phyloP scores from a whole-genome alignment of 23 tunicate genomes.

The Trididemnum clinides region DNA sequence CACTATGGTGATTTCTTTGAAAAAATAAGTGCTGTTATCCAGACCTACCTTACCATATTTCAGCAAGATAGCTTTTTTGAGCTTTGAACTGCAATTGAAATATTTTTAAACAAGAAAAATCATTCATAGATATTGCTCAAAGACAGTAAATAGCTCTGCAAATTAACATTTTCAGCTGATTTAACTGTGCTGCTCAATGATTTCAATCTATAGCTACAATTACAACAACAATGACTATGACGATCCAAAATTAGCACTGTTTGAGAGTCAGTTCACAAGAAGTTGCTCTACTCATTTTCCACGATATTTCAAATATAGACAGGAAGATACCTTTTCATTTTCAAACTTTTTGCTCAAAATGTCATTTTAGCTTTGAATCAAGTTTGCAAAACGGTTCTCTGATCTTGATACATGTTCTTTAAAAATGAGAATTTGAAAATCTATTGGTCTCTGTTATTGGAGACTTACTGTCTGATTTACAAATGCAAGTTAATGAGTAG shows the following conservation, averaged over 20 bases:
- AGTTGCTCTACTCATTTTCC: background rate
- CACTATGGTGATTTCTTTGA: background rate
- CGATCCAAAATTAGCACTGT: background rate
- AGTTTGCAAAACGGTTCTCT: background rate
- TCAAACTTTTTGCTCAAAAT: background rate
- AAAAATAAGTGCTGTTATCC: background rate
- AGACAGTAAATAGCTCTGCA: background rate
- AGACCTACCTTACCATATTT: background rate
- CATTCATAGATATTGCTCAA: background rate
- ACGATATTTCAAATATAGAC: background rate
- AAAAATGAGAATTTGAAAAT: background rate
- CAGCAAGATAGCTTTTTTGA: constrained; percentile 3
- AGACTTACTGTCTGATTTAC: background rate
- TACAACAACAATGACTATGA: background rate
- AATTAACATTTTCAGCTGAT: background rate
- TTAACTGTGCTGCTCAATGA: background rate
- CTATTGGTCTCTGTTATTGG: background rate
- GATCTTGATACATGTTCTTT: background rate
- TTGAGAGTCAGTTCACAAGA: background rate
- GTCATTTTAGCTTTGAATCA: background rate
- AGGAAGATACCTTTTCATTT: background rate
- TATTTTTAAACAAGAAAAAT: background rate
- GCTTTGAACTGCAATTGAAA: background rate
- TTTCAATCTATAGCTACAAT: background rate
- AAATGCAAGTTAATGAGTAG: background rate